Evolutionary conservation across 1,140 invertebrate species (phyloP).

Genomic region (Drosophila miranda): DNA sequence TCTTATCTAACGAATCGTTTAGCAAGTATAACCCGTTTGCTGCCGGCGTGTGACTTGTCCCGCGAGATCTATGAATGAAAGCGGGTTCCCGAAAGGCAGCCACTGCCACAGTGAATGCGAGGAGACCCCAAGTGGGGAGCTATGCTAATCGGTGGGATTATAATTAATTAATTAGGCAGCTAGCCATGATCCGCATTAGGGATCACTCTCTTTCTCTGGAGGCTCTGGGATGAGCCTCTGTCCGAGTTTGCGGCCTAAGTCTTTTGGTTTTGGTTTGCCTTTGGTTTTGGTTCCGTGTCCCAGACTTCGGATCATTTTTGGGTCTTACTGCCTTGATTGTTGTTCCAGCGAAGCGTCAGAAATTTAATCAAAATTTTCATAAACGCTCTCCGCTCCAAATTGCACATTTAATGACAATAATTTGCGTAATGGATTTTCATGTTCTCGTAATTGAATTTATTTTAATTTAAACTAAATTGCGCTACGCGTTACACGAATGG

Average conservation of each 20-base stretch:
- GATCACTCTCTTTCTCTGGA: constrained; percentile 7
- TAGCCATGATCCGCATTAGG: constrained; percentile 13
- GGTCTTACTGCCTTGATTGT: constrained; percentile 13
- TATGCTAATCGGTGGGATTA: constrained; percentile 72
- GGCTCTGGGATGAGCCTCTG: constrained; percentile 8
- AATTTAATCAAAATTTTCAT: constrained; percentile 76
- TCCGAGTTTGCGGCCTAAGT: constrained; percentile 74
- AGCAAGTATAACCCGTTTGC: constrained; percentile 75
- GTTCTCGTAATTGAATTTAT: constrained; percentile 81
- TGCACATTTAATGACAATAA: constrained; percentile 79
- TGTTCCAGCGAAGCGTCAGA: constrained; percentile 58
- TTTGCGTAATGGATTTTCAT: constrained; percentile 80
- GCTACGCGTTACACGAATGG: constrained; percentile 45
- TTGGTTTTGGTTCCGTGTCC: too few species aligned
- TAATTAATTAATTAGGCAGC: constrained; percentile 75
- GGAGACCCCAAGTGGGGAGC: constrained; percentile 41
- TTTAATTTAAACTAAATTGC: constrained; percentile 81
- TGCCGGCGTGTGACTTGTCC: constrained; percentile 40
- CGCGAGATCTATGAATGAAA: constrained; percentile 74
- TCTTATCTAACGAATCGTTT: constrained; percentile 79
- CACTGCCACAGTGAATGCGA: constrained; percentile 6
- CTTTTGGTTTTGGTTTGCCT: constrained; percentile 43
- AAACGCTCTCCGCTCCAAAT: constrained; percentile 63
- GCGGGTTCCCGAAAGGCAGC: constrained; percentile 14
- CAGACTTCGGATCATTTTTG: constrained; percentile 1